These are phyloP conservation scores for Parapristionchus giblindavisi DNA, from an alignment of 2,888 invertebrate species.

Conservation along the genomic window DNA sequence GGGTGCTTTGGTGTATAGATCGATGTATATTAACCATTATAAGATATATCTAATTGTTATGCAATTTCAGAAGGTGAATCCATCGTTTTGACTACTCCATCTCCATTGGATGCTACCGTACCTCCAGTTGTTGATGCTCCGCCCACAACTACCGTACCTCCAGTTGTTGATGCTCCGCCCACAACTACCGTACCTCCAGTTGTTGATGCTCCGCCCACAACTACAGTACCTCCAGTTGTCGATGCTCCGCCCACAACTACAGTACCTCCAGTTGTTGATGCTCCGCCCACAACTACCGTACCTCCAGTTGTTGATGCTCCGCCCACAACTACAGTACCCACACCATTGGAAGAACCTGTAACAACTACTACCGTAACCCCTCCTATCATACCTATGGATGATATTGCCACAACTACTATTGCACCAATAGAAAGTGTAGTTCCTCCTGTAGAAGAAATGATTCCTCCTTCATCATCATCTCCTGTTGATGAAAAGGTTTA, in stretches of 20 bases:
- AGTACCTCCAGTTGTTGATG: conserved; percentile 6
- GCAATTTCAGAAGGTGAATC: background rate
- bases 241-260: conserved; percentile 14
- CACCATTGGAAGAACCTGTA: conserved; percentile 15
- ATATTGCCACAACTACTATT: background rate
- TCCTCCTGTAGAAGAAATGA: conserved; percentile 30
- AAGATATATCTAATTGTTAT: too few species aligned
- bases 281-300: conserved; percentile 8
- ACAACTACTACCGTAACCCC: conserved; percentile 30
- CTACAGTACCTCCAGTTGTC: conserved; percentile 21
- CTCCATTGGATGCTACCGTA: conserved; percentile 27
- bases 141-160: background rate
- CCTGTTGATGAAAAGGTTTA: too few species aligned
- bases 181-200: conserved; percentile 26
- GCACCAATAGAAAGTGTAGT: background rate
- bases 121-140: conserved; percentile 26
- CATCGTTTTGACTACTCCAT: background rate
- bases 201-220: conserved; percentile 9
- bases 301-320: conserved; percentile 18
- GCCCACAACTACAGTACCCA: conserved; percentile 25
- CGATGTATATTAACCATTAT: too few species aligned
- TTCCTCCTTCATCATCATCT: too few species aligned
- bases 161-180: conserved; percentile 9
- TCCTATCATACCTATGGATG: background rate
- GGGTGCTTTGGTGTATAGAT: too few species aligned